Evolutionary conservation across 2,113 vertebrate species (phyloP), one percentile per base, ranked within the genome.

Genomic region (western clawed frog (Xenopus tropicalis)): DNA sequence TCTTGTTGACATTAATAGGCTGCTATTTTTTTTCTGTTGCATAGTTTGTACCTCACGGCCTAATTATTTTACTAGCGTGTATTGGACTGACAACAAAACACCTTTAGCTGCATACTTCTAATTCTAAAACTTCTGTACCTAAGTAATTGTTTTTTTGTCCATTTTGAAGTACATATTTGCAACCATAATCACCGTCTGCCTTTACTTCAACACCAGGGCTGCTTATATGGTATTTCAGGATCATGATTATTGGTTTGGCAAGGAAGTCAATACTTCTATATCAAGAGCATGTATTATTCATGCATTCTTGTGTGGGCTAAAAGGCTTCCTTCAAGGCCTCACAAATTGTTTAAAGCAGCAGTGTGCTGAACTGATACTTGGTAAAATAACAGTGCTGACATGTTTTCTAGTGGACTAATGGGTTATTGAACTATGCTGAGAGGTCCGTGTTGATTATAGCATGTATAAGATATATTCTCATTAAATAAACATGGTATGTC

Each of bases 281-380:
- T 70, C 57, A 48, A 61, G 16, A 48, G 43, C 57, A 48, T 70
- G 57, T 48, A 61, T 70, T 70, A 61, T 70, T 61, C 57, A 70
- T 29, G 16, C n/a, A 61, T 61, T 48, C 56, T 59, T 46, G 56
- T 70, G 56, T 61, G 69, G 57, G 43, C 42, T 70, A 48, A 71
- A 71, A 71, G 56, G 43, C 59, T 61, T 71, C 7, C 69, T 71
- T 71, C 68, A 71, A 61, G 22, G 24, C 57, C 4, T 48, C 46
- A 37, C 57, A 70, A 70, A 61, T 70, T 23, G 21, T 70, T 70
- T 48, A 14, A 61, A 29, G 59, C 48, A 48, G 44, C 59, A 61
- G 56, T 20, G 11, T 44, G 37, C 24, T 17, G n/a, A 16, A 51
- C 12, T 2, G 20, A 10, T 24, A 24, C 11, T 67, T 1, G 17